Evolutionary conservation across 1,140 invertebrate species (phyloP), one percentile per base, ranked within the genome.

Genomic region (Pectinophora gossypiella): DNA sequence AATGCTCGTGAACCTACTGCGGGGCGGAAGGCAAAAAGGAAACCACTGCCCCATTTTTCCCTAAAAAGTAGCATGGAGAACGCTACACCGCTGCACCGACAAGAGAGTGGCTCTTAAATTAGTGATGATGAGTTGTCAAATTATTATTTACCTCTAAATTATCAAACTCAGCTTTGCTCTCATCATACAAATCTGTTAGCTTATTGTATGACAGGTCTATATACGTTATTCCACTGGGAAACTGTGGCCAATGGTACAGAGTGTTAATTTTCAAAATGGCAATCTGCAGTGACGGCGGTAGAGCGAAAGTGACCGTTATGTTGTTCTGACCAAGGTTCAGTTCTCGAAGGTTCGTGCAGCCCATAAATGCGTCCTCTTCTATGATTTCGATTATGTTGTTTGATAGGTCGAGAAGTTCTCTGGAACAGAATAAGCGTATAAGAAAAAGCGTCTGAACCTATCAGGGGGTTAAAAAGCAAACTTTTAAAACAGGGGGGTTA

Each of bases 141-240:
- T n/a, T n/a, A n/a, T 38, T n/a, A 59, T 64, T 70, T 54, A 86
- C 85, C 72, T 88, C 80, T 48, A 88, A 70, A 67, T 80, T 79
- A 36, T 81, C 68, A 56, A 86, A 85, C 10, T 70, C 60, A 6
- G 67, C 64, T 40, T 61, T 59, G 52, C 58, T 69, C 48, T 85
- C 76, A 52, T 85, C 72, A 58, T 80, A 85, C 13, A 84, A 48
- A 32, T 66, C 65, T 4, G 70, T 72, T 7, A 88, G 52, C 46
- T 77, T 61, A 53, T 88, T 88, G 40, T 83, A 76, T 0, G 86
- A 87, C 10, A 89, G 54, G 63, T 89, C 86, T 15, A 88, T 78
- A 40, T 75, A 72, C 10, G 70, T 87, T n/a, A 88, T 79, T 10
- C 67, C 73, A 36, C 50, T 61, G 3, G 87, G 84, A 48, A 85